These are phyloP conservation scores for Tiphia femorata DNA, from an alignment of 2,888 invertebrate genomes.

Conservation along the genomic window DNA sequence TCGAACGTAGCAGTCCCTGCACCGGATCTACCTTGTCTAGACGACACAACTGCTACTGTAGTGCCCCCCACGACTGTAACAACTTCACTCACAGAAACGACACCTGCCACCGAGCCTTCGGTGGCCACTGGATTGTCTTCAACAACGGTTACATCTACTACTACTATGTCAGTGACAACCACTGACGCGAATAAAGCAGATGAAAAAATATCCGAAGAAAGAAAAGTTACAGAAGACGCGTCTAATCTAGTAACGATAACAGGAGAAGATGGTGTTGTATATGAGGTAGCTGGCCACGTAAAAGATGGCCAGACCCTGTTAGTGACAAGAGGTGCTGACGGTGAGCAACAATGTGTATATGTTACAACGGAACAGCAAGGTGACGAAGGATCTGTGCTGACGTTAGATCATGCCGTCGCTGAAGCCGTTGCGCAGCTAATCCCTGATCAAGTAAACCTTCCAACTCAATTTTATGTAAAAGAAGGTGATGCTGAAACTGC, in stretches of 20 bases:
- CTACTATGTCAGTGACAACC: constrained; percentile 35
- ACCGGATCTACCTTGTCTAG: constrained; percentile 63
- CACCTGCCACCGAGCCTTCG: constrained; percentile 23
- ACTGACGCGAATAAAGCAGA: constrained; percentile 64
- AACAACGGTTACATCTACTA: constrained; percentile 36
- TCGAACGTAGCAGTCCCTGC: constrained; percentile 52
- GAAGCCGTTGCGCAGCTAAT: constrained; percentile 73
- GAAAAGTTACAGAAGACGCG: constrained; percentile 68
- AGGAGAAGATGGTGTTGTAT: constrained; percentile 86
- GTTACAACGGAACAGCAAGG: constrained; percentile 74
- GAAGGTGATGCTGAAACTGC: constrained; percentile 60
- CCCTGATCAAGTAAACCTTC: constrained; percentile 70
- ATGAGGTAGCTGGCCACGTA: constrained; percentile 85
- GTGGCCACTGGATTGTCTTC: constrained; percentile 35
- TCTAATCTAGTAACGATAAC: constrained; percentile 82
- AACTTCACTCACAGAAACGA: constrained; percentile 29
- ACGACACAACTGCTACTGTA: constrained; percentile 50
- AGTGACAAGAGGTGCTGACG: constrained; percentile 81
- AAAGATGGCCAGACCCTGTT: constrained; percentile 83
- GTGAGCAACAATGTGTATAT: constrained; percentile 80
- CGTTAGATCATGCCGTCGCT: constrained; percentile 71
- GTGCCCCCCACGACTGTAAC: constrained; percentile 23
- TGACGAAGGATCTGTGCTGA: constrained; percentile 72
- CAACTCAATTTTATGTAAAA: constrained; percentile 67
- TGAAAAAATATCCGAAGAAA: constrained; percentile 75